Percentiles rank a stretch among this genome's conserved stretches.
phyloP scores from a whole-genome alignment of 2,797 vertebrate genomes.

The Pseudocheirus occidentalis region DNA sequence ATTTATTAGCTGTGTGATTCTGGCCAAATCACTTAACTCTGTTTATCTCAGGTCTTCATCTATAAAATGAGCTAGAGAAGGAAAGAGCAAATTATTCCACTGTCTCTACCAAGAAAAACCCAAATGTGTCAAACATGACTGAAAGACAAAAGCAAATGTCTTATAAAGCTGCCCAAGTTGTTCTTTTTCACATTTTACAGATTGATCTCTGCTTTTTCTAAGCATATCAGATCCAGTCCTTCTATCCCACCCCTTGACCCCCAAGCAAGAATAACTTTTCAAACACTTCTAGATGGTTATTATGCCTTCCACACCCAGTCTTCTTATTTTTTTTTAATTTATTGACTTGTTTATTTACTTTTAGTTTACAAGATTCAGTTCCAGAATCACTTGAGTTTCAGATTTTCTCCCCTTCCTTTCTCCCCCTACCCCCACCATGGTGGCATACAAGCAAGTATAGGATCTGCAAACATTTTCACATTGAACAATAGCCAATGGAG shows the following conservation, averaged over 20 bases:
- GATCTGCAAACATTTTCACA: no score
- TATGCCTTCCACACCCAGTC: background rate
- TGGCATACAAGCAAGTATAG: no score
- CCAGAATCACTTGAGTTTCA: no score
- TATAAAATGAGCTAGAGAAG: background rate
- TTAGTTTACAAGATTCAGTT: no score
- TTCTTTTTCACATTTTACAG: background rate
- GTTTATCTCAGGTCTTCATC: background rate
- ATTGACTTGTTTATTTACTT: no score
- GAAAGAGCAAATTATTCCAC: background rate
- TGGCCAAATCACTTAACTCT: background rate
- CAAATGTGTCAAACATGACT: background rate
- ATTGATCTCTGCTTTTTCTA: background rate
- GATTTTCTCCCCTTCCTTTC: no score
- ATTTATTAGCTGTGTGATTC: background rate
- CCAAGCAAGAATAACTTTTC: background rate
- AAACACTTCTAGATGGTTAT: background rate
- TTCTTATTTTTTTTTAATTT: no score
- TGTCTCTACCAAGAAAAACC: background rate
- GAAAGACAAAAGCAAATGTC: background rate
- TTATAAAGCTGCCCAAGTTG: background rate
- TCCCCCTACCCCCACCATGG: no score
- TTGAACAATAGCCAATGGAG: no score
- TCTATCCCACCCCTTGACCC: background rate
- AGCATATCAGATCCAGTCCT: background rate